Conservation (phyloP, 2,888 invertebrate genomes). For the Monopis laevigella region DNA sequence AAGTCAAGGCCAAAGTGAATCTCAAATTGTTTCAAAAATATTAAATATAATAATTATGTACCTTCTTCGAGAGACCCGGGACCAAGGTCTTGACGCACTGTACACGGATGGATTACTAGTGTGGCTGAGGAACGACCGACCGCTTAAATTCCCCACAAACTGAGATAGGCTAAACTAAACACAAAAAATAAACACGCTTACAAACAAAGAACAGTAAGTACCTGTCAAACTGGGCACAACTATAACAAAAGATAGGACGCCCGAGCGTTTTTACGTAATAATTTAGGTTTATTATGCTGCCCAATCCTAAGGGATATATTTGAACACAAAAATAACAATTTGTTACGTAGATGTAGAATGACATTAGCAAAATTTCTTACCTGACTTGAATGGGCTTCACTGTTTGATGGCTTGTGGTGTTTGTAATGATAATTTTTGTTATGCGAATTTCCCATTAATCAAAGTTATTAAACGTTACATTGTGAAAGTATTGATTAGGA, state of each 20-base stretch:
- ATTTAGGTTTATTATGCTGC: background rate
- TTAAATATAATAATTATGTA: too few relatives aligned
- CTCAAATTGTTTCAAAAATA: too few relatives aligned
- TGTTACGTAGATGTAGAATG: slow-evolving; percentile 60
- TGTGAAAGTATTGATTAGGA: slow-evolving; percentile 24
- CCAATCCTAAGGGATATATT: background rate
- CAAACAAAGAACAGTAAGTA: slow-evolving; percentile 26
- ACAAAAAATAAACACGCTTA: slow-evolving; percentile 28
- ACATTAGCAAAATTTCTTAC: slow-evolving; percentile 62
- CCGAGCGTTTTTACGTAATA: slow-evolving; percentile 8
- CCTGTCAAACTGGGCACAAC: slow-evolving; percentile 20
- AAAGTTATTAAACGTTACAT: slow-evolving; percentile 25
- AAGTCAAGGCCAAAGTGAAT: too few relatives aligned
- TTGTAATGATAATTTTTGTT: slow-evolving; percentile 39
- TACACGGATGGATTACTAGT: slow-evolving; percentile 68
- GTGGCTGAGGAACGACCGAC: slow-evolving; percentile 67
- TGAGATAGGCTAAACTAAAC: slow-evolving; percentile 67
- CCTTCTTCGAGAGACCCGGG: slow-evolving; percentile 73
- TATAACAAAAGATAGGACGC: background rate
- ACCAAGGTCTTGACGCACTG: slow-evolving; percentile 73
- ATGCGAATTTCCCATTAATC: slow-evolving; percentile 60
- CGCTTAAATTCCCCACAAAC: slow-evolving; percentile 69
- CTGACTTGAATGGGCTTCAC: slow-evolving; percentile 55
- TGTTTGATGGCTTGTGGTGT: slow-evolving; percentile 40
- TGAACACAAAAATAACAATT: slow-evolving; percentile 22